Evolutionary conservation across 2,797 vertebrate genomes (phyloP).

Genomic region (Danio tinwini): DNA sequence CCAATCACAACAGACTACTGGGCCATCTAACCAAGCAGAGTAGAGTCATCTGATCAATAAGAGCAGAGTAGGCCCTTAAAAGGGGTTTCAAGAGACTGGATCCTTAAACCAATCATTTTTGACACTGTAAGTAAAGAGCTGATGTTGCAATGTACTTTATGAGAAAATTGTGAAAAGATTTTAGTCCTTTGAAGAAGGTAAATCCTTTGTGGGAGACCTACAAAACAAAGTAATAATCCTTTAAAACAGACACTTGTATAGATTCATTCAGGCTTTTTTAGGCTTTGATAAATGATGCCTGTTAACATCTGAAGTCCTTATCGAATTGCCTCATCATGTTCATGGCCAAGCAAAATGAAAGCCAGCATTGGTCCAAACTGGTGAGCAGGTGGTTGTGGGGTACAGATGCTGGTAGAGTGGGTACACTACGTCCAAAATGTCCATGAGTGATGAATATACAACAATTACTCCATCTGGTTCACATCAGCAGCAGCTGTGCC

Average conservation of each 20-base stretch:
- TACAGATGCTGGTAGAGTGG: conserved; percentile 71
- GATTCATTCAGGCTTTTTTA: background rate
- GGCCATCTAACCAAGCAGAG: no score
- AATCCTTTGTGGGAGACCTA: no score
- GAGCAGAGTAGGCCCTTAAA: no score
- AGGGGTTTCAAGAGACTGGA: no score
- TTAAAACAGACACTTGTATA: background rate
- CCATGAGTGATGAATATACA: conserved; percentile 72
- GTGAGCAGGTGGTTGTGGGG: conserved; percentile 64
- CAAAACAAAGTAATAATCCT: no score
- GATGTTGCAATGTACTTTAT: no score
- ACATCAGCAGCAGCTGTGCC: conserved; percentile 63
- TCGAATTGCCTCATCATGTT: conserved; percentile 18
- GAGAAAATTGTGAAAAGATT: no score
- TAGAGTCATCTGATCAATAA: no score
- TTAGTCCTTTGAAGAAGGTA: no score
- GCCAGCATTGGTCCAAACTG: conserved; percentile 54
- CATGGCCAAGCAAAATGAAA: conserved; percentile 58
- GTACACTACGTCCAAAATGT: conserved; percentile 75
- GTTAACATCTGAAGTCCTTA: conserved; percentile 31
- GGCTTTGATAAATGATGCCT: conserved; percentile 2
- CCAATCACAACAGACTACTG: no score
- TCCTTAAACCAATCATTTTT: no score
- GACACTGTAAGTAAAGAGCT: no score
- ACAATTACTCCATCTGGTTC: conserved; percentile 70